Base-by-base conservation (phyloP, 2,797 vertebrate genomes). In the Harpagifer antarcticus region DNA sequence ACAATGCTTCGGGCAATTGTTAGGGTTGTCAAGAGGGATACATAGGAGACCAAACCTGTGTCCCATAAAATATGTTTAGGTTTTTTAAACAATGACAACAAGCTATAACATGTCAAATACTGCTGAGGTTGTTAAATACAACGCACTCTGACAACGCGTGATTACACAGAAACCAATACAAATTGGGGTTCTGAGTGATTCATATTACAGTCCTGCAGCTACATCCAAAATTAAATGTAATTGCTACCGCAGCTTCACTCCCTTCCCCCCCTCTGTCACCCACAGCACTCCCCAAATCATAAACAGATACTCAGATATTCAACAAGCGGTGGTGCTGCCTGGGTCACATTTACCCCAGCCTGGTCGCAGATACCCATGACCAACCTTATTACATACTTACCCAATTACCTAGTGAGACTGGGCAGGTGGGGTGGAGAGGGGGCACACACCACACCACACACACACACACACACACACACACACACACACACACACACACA, bases 321-420 rank as follows among this genome's bases (percentile, higher is more conserved):
- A 53, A 48, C 72, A 69, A 86, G 73, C 55, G 57, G 33, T 61
- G 66, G 64, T 53, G 78, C 78, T 47, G 84, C 82, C 81, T 79
- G 80, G 86, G 89, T 93, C 81, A 88, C 61, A 78, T 86, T 87
- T 79, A 79, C 57, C 65, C 81, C 65, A 23, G 84, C 78, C 65
- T 52, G 79, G 79, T 83, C 31, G 76, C 68, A 83, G 88, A 93
- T 93, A 90, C 78, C 91, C 92, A 80, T 93, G 91, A 93, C 93
- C 87, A 92, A 93, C 83, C 58, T 56, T 45, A 75, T 93, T 93
- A 92, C 90, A 93, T 88, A 91, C 84, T 91, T 91, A 89, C 86
- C 88, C 88, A 88, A 88, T 92, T 87, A 92, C 90, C 88, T 78
- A 82, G 82, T 73, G 71, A 79, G 76, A 65, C 67, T 56, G 40